Conservation (phyloP, 1,140 invertebrate genomes). For the Aradophagus sp. region DNA sequence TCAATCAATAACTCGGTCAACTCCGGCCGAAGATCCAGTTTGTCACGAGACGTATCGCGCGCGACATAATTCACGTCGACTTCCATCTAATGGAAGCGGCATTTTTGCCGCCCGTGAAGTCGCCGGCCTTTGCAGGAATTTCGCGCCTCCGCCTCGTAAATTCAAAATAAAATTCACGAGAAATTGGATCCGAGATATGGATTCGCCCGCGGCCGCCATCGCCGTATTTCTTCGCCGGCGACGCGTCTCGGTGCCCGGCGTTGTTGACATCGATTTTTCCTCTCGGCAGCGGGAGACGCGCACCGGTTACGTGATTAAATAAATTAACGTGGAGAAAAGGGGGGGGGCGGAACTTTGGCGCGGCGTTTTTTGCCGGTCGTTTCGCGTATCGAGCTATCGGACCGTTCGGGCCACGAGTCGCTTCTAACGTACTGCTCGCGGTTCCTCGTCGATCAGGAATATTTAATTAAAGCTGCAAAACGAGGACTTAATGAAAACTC, state of each 20-base stretch:
- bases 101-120: constrained; percentile 11
- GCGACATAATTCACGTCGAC: not conserved
- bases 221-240: constrained; percentile 21
- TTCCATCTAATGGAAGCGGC: constrained; percentile 4
- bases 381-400: too few species aligned
- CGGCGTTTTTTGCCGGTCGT: too few species aligned
- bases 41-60: constrained; percentile 13
- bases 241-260: constrained; percentile 2
- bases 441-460: too few species aligned
- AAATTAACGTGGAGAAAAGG: constrained; percentile 34
- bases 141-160: constrained; percentile 12
- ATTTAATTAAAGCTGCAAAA: too few species aligned
- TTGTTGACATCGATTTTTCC: constrained; percentile 37
- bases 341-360: too few species aligned
- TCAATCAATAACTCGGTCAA: constrained; percentile 22
- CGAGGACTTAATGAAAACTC: too few species aligned
- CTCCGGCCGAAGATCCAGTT: constrained; percentile 5
- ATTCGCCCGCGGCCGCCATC: constrained; percentile 6
- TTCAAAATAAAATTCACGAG: constrained; percentile 20
- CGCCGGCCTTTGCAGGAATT: too few species aligned
- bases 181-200: constrained; percentile 22
- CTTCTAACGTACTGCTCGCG: too few species aligned
- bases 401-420: too few species aligned
- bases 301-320: constrained; percentile 34
- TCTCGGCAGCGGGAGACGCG: constrained; percentile 10